Evolutionary conservation across 2,888 invertebrate genomes (phyloP), one percentile per base, ranked within the genome.

Genomic region (Drosophila affinis): DNA sequence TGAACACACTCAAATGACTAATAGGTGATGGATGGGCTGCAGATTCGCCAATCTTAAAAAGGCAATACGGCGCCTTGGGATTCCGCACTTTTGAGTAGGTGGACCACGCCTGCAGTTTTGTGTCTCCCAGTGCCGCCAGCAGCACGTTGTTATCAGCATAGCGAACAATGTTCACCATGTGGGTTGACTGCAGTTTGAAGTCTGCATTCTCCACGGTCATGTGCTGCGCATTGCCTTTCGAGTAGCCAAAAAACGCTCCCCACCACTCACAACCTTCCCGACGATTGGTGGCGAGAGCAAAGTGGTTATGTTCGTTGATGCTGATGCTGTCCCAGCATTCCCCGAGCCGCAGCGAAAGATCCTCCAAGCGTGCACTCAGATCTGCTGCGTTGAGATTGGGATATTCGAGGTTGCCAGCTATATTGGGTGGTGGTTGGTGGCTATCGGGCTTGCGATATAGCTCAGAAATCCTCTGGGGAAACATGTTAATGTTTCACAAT

Each of bases 311-410:
- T 3, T 81, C 76, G 62, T 91, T 90, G 17, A 86, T 73, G 4
- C 87, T 76, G 4, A 92, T 74, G 51, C 87, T 87, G 74, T 92
- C 92, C 83, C 90, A 92, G 55, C 89, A 90, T 29, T 84, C 80
- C 44, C 90, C 88, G 67, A 91, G 79, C 14, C 90, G 89, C 24
- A 89, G 78, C 6, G 85, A 82, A 9, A 84, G 73, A 69, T 92
- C 89, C 0, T 87, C 81, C 18, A 89, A 79, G 18, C 90, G 90
- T 17, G 88, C 89, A 14, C 90, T 90, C 72, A 91, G 91, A 65
- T 92, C 92, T 12, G 80, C 77, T 5, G 91, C 91, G 79, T 92
- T 92, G 12, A 92, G 79, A 81, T 92, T 92, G 6, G 92, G 92
- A 73, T 91, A 92, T n/a, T 89, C 75, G 0, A 91, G 86, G 64